These are phyloP conservation scores for Siniperca undulata DNA, from an alignment of 2,797 vertebrate genomes.

Conservation along the genomic window DNA sequence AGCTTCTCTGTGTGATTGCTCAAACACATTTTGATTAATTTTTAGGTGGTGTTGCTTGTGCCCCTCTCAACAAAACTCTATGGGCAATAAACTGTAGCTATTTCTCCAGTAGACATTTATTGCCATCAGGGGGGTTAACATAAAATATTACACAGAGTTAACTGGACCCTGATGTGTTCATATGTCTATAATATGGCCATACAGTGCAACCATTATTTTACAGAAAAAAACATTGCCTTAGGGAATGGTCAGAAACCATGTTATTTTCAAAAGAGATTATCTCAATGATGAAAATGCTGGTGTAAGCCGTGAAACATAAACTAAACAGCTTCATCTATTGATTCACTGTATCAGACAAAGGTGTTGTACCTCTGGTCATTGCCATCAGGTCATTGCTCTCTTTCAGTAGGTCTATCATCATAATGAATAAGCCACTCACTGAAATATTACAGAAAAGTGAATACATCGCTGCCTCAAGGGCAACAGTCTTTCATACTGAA, in stretches of 20 bases:
- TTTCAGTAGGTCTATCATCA: conserved; percentile 19
- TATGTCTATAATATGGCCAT: not conserved
- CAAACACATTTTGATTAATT: not conserved
- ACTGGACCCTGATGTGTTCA: not conserved
- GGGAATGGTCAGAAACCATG: not conserved
- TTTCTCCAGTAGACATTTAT: not conserved
- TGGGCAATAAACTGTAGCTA: not conserved
- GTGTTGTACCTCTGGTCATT: conserved; percentile 1
- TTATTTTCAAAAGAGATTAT: conserved; percentile 15
- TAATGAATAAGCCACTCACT: conserved; percentile 24
- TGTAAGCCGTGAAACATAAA: conserved; percentile 2
- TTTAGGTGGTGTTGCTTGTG: not conserved
- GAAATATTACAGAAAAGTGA: conserved; percentile 7
- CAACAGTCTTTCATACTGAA: conserved; percentile 17
- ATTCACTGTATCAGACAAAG: conserved; percentile 28
- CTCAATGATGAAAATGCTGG: not conserved
- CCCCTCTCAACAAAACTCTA: not conserved
- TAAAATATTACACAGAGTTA: not conserved
- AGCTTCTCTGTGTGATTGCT: not conserved
- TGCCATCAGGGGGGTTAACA: not conserved
- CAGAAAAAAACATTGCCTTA: not conserved
- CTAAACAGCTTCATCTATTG: conserved; percentile 8
- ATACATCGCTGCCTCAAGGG: conserved; percentile 29
- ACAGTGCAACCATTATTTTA: not conserved
- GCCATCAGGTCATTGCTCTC: not conserved